Evolutionary conservation across 2,888 invertebrate species (phyloP), one percentile per base, ranked within the genome.

Genomic region (Desoria tigrina): DNA sequence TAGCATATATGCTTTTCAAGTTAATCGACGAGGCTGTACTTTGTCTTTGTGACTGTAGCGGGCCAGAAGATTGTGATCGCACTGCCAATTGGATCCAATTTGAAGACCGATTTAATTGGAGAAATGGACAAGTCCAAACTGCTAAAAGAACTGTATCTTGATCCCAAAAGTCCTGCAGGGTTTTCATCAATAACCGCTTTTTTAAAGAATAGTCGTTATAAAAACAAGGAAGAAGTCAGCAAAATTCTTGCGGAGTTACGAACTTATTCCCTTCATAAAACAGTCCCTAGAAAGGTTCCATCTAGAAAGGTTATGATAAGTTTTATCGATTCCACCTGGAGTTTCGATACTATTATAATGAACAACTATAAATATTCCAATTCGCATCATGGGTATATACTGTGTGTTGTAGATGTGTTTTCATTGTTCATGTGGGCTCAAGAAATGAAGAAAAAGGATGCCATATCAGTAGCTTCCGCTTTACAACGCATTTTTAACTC

Each of bases 301-400:
- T 18, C 42, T 11, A 27, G 51, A n/a, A 2, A 37, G 23, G 51
- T 61, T 3, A 51, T 61, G 28, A 39, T 51, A 1, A 18, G 39
- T 18, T 27, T 27, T 23, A 61, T 61, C 37, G 61, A 61, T 27
- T 7, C 3, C 9, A 61, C 28, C 11, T 61, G 61, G 61, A 32
- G 37, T 32, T 14, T 18, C 6, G 61, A 61, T 45, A 14, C 51
- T 4, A 39, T 39, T 50, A 51, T 39, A 9, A 42, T 50, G 21
- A 6, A 26, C 7, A 50, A 61, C 3, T 50, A n/a, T 21, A 59
- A 59, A 49, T 18, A 7, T 6, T n/a, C 23, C 2, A 59, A 59
- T 21, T 26, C 26, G 2, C 6, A n/a, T n/a, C 26, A 14, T 27
- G 23, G 26, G 16, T 59, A 59, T 18, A 26, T 59, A n/a, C n/a